phyloP scores from a whole-genome alignment of 2,113 vertebrate species.

The Chaetops frenatus region DNA sequence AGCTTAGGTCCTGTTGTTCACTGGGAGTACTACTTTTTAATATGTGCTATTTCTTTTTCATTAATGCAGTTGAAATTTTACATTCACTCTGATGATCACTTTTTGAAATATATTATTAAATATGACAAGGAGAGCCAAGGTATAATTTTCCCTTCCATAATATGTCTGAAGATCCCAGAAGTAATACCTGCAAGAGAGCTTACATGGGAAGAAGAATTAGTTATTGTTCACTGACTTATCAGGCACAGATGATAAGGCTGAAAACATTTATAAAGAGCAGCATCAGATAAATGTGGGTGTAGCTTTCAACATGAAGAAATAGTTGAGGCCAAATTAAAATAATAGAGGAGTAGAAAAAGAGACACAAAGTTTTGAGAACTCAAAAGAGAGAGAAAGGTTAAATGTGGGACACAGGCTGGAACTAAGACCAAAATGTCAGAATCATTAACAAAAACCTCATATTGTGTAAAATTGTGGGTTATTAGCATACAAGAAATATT shows the following conservation, averaged over 20 bases:
- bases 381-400: not conserved
- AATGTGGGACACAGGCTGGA: not conserved
- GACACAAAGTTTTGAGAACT: not conserved
- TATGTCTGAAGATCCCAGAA: not conserved
- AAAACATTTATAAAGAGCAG: not conserved
- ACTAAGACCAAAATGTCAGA: not conserved
- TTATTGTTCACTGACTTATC: slow-evolving; percentile 16
- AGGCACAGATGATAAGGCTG: not conserved
- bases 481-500: not conserved
- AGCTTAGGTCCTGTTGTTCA: not conserved
- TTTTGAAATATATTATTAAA: slow-evolving; percentile 9
- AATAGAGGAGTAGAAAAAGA: not conserved
- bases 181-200: slow-evolving; percentile 7
- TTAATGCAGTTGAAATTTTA: not conserved
- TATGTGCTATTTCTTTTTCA: not conserved
- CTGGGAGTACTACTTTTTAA: not conserved
- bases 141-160: not conserved
- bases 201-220: not conserved
- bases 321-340: slow-evolving; percentile 33
- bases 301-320: slow-evolving; percentile 24
- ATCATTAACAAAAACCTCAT: not conserved
- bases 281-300: slow-evolving; percentile 25
- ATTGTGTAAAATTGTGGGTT: not conserved
- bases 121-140: not conserved
- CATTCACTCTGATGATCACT: not conserved